phyloP scores from a whole-genome alignment of 2,888 invertebrate species.

The Myopa tessellatipennis region DNA sequence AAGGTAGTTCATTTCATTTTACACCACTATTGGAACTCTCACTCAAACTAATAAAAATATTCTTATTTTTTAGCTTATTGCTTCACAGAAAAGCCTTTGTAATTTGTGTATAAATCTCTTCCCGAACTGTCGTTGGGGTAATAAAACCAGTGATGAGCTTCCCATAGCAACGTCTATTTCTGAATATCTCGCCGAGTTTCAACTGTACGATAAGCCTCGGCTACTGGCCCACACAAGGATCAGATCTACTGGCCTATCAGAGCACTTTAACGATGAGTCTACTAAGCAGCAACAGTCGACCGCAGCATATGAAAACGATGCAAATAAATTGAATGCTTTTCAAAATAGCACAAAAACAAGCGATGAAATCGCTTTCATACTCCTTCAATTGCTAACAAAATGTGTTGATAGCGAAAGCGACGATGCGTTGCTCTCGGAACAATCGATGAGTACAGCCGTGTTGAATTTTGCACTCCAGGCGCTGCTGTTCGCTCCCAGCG shows the following conservation, averaged over 20 bases:
- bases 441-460: slow-evolving; percentile 59
- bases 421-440: slow-evolving; percentile 53
- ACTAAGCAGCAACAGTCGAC: slow-evolving; percentile 36
- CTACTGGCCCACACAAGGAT: background rate
- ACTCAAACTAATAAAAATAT: slow-evolving; percentile 12
- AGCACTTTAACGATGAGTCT: slow-evolving; percentile 32
- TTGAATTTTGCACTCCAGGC: slow-evolving; percentile 64
- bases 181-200: slow-evolving; percentile 57
- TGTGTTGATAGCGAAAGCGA: slow-evolving; percentile 60
- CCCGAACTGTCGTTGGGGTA: slow-evolving; percentile 65
- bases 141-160: slow-evolving; percentile 48
- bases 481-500: slow-evolving; percentile 50
- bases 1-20: slow-evolving; percentile 54
- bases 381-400: slow-evolving; percentile 61
- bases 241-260: too few species aligned
- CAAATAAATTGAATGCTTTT: slow-evolving; percentile 29
- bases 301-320: slow-evolving; percentile 16
- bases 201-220: slow-evolving; percentile 54
- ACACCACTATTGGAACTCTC: background rate
- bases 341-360: slow-evolving; percentile 53
- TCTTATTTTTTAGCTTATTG: slow-evolving; percentile 58
- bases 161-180: slow-evolving; percentile 50
- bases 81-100: slow-evolving; percentile 62
- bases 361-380: slow-evolving; percentile 62
- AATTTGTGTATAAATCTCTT: slow-evolving; percentile 66